A percentile compares a stretch with the other conserved stretches of the same genome.
These are phyloP conservation scores for Andricus grossulariae DNA, from an alignment of 1,140 invertebrate genomes.

Conservation along the genomic window DNA sequence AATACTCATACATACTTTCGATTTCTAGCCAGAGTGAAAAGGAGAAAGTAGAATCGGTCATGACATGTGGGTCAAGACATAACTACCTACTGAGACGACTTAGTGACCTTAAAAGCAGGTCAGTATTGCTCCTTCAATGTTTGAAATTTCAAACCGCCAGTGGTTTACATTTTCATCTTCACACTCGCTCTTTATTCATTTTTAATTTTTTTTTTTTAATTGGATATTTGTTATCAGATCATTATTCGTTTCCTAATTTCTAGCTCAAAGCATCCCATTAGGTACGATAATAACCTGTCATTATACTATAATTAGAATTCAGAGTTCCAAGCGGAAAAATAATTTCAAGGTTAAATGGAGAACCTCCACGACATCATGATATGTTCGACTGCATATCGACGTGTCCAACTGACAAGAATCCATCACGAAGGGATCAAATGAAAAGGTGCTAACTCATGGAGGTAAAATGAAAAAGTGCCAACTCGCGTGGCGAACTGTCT, in stretches of 20 bases:
- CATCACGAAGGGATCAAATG: no score
- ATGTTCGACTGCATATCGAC: not conserved
- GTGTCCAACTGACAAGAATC: no score
- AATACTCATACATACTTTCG: slow-evolving; percentile 52
- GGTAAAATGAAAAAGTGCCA: no score
- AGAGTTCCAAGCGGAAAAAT: not conserved
- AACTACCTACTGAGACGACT: slow-evolving; percentile 46
- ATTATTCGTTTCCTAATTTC: not conserved
- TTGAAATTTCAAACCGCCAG: no score
- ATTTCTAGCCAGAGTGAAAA: slow-evolving; percentile 52
- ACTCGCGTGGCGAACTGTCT: no score
- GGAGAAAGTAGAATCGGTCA: slow-evolving; percentile 53
- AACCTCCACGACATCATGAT: not conserved
- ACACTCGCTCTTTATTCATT: no score
- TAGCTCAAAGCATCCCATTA: not conserved
- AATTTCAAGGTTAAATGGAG: not conserved
- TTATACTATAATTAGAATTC: not conserved
- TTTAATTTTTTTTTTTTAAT: not conserved
- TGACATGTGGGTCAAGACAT: slow-evolving; percentile 55
- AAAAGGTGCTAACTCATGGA: no score
- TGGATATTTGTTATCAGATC: not conserved
- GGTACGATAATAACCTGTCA: not conserved
- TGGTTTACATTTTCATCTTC: no score
- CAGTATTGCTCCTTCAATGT: slow-evolving; percentile 40
- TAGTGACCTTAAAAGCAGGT: not conserved